Evolutionary conservation across 2,797 vertebrate genomes (phyloP), one percentile per base, ranked within the genome.

Genomic region (Mormyrops attenuatus): DNA sequence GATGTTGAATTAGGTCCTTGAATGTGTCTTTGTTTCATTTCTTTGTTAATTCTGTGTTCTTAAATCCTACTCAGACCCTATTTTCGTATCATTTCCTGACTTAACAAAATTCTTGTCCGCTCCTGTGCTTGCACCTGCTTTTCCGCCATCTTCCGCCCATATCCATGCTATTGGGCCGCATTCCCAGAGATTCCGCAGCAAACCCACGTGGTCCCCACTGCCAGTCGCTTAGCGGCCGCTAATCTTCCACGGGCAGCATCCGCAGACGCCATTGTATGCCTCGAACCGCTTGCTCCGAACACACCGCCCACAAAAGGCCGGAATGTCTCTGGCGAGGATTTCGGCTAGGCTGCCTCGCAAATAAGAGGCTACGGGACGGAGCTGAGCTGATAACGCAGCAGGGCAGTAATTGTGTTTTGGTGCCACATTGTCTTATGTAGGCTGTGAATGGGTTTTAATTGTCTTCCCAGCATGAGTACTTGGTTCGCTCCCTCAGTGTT

Each of bases 381-480:
- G 15, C 53, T 1, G 34, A 20, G 52, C 86, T 41, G 86, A 87
- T 87, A 87, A 87, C 53, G 1, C 86, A 87, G 86, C 15, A 41
- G 52, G 86, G 34, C 30, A 34, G 34, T 87, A 87, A 87, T 87
- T 87, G 86, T 60, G 86, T 87, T 57, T 57, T 8, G 34, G 53
- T 87, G 53, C 34, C 53, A 38, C 86, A 87, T 87, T 87, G 53
- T 87, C 53, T 22, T 87, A 41, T 55, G 26, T 57, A 13, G 86
- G 38, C 30, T 87, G 34, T 60, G 53, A 87, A 55, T 57, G 53
- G 86, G 30, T 60, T 60, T 87, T 87, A 87, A 60, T 60, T 87
- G 86, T 30, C 86, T 38, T 57, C 86, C 86, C 86, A 87, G 53
- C 86, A 87, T 86, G 85, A 17, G 26, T 7, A 13, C 50, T 86